Conservation (phyloP, 2,113 vertebrate species). For the Colossoma macropomum region DNA sequence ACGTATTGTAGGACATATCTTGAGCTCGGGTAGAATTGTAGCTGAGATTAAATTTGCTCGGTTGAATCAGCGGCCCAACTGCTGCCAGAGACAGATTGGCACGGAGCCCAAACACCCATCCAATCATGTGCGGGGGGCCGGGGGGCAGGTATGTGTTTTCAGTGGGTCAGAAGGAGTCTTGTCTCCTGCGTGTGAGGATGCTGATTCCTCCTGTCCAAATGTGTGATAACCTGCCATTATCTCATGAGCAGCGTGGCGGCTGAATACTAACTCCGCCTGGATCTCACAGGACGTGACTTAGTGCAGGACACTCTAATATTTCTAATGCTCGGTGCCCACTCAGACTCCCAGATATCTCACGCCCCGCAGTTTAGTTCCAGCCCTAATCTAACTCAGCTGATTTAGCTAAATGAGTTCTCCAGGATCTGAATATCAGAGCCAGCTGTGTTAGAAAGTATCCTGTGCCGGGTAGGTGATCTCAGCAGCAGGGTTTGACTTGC, state of each 20-base stretch:
- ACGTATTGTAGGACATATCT: not conserved
- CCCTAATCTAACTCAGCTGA: no score
- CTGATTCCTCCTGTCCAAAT: not conserved
- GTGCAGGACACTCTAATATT: not conserved
- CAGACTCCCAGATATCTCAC: no score
- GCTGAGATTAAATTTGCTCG: not conserved
- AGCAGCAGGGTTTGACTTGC: no score
- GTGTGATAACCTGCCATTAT: slow-evolving; percentile 2
- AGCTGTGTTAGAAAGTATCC: not conserved
- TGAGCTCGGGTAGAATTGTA: not conserved
- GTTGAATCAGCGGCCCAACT: not conserved
- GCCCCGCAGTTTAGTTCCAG: not conserved
- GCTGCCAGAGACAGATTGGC: not conserved
- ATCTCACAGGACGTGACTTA: not conserved
- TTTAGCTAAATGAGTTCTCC: not conserved
- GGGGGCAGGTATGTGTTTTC: not conserved
- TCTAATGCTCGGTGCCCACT: not conserved
- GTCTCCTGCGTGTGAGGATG: not conserved
- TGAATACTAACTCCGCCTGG: not conserved
- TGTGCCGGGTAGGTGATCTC: not conserved
- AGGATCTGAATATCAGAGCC: not conserved
- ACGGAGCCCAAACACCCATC: not conserved
- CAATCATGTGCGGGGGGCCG: not conserved
- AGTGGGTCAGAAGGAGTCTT: not conserved
- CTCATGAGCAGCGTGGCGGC: not conserved